Percentiles rank a stretch among this genome's conserved stretches.
Evolutionary conservation across 2,113 vertebrate genomes (phyloP).

Genomic region (Deroptyus accipitrinus): DNA sequence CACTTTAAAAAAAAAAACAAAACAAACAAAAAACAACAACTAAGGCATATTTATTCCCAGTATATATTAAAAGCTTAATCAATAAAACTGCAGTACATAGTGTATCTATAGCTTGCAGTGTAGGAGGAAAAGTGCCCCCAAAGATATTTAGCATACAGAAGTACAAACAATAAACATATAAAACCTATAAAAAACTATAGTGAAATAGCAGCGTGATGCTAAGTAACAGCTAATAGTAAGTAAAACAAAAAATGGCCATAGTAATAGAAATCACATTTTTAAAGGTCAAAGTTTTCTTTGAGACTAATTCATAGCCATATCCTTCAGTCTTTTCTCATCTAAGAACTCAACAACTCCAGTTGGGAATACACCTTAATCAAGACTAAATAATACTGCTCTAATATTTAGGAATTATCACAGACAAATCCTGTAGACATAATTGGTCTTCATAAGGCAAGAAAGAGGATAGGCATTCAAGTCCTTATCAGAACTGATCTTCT

Average conservation of each 20-base stretch:
- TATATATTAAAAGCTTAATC: neutral
- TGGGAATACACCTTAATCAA: neutral
- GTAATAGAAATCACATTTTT: neutral
- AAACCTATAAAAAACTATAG: neutral
- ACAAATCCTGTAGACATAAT: neutral
- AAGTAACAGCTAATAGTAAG: neutral
- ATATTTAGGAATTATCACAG: neutral
- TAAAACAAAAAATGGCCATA: neutral
- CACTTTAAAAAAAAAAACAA: neutral
- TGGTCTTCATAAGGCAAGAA: neutral
- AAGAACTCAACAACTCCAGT: neutral
- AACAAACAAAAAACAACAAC: no score
- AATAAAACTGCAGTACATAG: neutral
- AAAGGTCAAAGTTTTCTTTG: neutral
- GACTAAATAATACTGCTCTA: neutral
- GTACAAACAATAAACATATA: neutral
- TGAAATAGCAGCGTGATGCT: neutral
- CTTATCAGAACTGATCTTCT: neutral
- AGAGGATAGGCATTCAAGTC: neutral
- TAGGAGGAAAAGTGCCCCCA: neutral
- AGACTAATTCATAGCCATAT: neutral
- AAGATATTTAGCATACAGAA: neutral
- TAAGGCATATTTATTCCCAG: neutral
- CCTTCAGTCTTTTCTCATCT: neutral
- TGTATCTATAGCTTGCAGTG: neutral